Base-by-base conservation (phyloP, 2,888 invertebrate species). In the Cerastis leucographa region DNA sequence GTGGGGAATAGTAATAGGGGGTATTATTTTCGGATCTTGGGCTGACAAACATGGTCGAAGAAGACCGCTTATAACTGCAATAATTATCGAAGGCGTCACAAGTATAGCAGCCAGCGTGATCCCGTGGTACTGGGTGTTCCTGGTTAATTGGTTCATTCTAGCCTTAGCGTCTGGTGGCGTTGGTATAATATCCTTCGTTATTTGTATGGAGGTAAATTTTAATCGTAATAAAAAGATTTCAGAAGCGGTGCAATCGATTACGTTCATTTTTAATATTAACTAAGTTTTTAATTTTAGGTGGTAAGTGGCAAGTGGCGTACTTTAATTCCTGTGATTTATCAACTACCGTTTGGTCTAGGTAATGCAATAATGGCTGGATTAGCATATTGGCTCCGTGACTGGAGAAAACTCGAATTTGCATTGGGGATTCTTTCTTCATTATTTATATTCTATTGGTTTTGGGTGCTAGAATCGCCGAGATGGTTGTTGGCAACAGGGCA, bases 41-140 rank as follows among this genome's bases (percentile, higher is more conserved):
- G 97, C 97, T 0, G 98, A 98, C 87, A 97, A 96, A 92, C 96
- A 95, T 89, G 98, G 98, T 2, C 96, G 98, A 54, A 97, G 97
- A 90, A 94, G 89, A 71, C 97, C 97, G 9, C 95, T 98, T 51
- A 95, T 97, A 84, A 80, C 95, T 46, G 97, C 97, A 56, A 97
- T 98, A 84, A 74, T 97, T 6, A 84, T 97, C 40, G 97, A 98
- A 91, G 93, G 97, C 17, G 73, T 96, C 4, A 93, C 96, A 73
- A 97, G 97, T 75, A 94, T 96, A 61, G 82, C 96, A 5, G 96
- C 97, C n/a, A 96, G 97, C 42, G 88, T 97, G 68, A 92, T 97
- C 35, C 97, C 97, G 0, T 94, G 93, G 89, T 97, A 97, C 90
- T 95, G 94, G 93, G 74, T 93, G 6, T 98, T 98, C 91, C 87